phyloP scores from a whole-genome alignment of 2,113 vertebrate species.

The Picathartes gymnocephalus region DNA sequence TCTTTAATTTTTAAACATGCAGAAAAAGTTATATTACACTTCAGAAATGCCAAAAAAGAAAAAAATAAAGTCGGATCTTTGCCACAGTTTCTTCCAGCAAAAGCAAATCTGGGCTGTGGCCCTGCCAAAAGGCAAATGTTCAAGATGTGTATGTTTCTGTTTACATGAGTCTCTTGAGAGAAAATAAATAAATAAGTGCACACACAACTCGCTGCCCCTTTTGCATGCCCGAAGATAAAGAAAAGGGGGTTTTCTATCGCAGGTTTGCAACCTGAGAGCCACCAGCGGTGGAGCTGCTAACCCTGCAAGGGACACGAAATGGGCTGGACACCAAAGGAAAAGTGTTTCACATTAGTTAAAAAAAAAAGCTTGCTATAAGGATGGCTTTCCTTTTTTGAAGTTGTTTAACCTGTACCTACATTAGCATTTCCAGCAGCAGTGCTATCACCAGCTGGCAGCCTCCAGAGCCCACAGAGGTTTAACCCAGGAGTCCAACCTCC shows the following conservation, averaged over 20 bases:
- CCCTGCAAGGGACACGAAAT: not conserved
- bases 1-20: not conserved
- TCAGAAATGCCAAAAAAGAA: not conserved
- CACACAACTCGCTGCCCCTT: not conserved
- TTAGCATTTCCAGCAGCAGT: not conserved
- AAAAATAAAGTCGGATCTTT: not conserved
- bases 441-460: not conserved
- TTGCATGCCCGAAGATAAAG: not conserved
- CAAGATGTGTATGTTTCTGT: not conserved
- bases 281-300: accelerated
- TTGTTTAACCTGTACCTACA: not conserved
- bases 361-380: not conserved
- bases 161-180: not conserved
- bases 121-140: not conserved
- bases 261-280: slow-evolving; percentile 4
- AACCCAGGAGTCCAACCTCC: not conserved
- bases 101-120: not conserved
- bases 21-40: not conserved
- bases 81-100: not conserved
- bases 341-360: not conserved
- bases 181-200: not conserved
- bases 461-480: not conserved
- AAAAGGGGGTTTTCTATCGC: not conserved
- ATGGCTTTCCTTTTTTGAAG: not conserved
- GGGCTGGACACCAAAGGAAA: not conserved